phyloP scores from a whole-genome alignment of 1,140 invertebrate species.

The Pseudomyrmex cubaensis region DNA sequence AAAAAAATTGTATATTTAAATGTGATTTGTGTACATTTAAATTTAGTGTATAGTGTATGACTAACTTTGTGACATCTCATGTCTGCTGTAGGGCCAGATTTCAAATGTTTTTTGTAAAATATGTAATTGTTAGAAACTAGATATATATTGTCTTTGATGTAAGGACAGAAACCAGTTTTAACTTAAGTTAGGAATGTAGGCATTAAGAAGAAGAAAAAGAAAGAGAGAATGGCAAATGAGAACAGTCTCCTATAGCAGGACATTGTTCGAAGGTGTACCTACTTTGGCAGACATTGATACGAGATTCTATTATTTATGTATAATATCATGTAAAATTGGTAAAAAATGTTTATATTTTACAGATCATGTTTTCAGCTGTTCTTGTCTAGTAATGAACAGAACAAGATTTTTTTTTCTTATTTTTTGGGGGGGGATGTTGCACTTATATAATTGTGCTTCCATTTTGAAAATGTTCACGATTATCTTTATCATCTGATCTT shows the following conservation, averaged over 20 bases:
- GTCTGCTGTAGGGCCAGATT: constrained; percentile 76
- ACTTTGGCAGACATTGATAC: constrained; percentile 84
- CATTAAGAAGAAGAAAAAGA: constrained; percentile 63
- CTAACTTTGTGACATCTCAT: constrained; percentile 73
- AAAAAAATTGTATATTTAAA: constrained; percentile 50
- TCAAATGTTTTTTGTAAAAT: constrained; percentile 79
- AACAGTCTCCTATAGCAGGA: constrained; percentile 68
- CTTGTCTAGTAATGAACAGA: too few relatives aligned
- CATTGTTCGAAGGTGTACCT: constrained; percentile 77
- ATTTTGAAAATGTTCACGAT: constrained; percentile 68
- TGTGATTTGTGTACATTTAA: constrained; percentile 62
- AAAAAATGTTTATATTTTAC: not conserved
- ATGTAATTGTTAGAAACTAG: constrained; percentile 81
- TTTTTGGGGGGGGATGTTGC: constrained; percentile 69
- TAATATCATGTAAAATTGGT: constrained; percentile 37
- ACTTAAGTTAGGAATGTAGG: constrained; percentile 69
- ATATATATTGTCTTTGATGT: constrained; percentile 75
- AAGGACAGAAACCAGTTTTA: constrained; percentile 74
- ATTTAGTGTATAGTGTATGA: constrained; percentile 79
- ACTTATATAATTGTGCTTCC: constrained; percentile 78
- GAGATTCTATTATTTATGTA: constrained; percentile 56
- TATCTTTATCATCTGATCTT: constrained; percentile 62
- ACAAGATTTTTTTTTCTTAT: constrained; percentile 50
- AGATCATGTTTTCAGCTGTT: constrained; percentile 25
- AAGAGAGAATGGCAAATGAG: constrained; percentile 70